Evolutionary conservation across 2,888 invertebrate species (phyloP), one percentile per base, ranked within the genome.

Genomic region (Holacanthella duospinosa): DNA sequence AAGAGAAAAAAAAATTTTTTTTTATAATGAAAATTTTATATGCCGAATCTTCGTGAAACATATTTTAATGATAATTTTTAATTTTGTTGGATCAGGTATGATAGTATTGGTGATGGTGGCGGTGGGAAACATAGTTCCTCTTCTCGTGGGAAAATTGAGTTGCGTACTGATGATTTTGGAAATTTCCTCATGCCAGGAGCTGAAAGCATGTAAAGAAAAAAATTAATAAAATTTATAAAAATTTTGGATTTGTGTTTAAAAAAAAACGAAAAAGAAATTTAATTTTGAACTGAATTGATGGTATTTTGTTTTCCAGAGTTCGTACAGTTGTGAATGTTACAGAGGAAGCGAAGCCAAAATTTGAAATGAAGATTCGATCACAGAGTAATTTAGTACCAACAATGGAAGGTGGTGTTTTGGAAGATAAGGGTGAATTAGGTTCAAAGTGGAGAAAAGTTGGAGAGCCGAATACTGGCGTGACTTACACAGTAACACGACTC

Each of bases 141-240:
- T 43, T 36, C 54, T 55, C 43, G 29, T 1, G 64, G 66, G 25
- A 69, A 68, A 48, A 67, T 70, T 55, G 64, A 67, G 36, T 56
- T 70, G n/a, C 59, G 67, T 28, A 68, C 68, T n/a, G 70, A 68
- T 44, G 67, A 67, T 19, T 70, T 65, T 58, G 70, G 70, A 60
- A 68, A 68, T 55, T 67, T 62, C 43, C 60, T 66, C 21, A 9
- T 9, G 9, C 36, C 36, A 36, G 6, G 9, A 9, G 6, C 64
- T 36, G 64, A 65, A 60, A 64, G 60, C 27, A 65, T 68, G 66
- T 67, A 60, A 60, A 62, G 29, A 43, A 43, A 3, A n/a, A 3
- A 57, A 16, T 53, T 48, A n/a, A 26, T 53, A n/a, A 3, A 27
- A 12, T n/a, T 60, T 53, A 53, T n/a, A 9, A 36, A 44, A 26